Conservation (phyloP, 1,140 invertebrate genomes). For the Anastrepha ludens region DNA sequence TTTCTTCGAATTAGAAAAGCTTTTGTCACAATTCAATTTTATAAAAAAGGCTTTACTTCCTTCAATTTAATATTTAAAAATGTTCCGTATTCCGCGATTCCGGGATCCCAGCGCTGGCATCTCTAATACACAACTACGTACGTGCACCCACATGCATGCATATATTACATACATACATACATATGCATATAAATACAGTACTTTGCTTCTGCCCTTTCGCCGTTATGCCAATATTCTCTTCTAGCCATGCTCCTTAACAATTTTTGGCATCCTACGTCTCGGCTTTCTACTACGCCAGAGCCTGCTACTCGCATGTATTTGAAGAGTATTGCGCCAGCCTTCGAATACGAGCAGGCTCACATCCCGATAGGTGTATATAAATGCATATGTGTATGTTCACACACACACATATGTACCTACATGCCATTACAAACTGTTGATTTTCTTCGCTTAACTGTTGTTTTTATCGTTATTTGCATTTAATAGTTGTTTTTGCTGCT, state of each 20-base stretch:
- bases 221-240: background rate
- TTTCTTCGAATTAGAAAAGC: no score
- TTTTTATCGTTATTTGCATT: conserved; percentile 51
- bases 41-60: no score
- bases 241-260: background rate
- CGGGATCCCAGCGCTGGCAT: no score
- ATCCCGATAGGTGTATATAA: no score
- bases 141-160: background rate
- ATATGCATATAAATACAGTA: background rate
- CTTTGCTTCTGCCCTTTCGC: background rate
- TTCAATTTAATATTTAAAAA: no score
- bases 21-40: no score
- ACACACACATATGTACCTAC: background rate
- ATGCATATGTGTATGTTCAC: background rate
- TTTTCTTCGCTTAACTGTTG: conserved; percentile 32
- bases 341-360: no score
- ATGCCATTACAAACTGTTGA: conserved; percentile 41
- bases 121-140: no score
- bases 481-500: conserved; percentile 36
- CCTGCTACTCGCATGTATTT: background rate
- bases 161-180: background rate
- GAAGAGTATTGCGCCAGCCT: no score
- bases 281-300: no score
- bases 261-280: background rate
- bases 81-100: no score